phyloP scores from a whole-genome alignment of 2,888 invertebrate genomes.

The Saturnia japonica region DNA sequence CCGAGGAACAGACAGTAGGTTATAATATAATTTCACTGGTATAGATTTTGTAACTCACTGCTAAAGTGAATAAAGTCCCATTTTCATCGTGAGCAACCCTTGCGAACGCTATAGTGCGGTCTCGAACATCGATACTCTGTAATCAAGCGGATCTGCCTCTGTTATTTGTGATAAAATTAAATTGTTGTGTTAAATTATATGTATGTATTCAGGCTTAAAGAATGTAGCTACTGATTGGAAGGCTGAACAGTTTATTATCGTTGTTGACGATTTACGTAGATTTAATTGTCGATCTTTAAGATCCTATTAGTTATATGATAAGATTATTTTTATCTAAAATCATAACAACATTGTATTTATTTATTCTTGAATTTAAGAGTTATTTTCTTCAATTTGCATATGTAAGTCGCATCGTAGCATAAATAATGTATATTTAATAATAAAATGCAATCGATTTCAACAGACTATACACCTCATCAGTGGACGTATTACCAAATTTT shows the following conservation, averaged over 20 bases:
- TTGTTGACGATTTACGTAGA: not conserved
- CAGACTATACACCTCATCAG: no score
- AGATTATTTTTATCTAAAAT: no score
- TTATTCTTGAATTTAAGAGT: no score
- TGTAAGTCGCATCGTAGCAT: no score
- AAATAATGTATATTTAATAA: no score
- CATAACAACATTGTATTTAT: no score
- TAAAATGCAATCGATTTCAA: no score
- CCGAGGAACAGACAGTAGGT: conserved; percentile 37
- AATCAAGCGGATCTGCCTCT: conserved; percentile 41
- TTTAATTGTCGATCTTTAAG: no score
- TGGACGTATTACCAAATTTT: no score
- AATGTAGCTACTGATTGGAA: conserved; percentile 28
- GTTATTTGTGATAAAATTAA: conserved; percentile 43
- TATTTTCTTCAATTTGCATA: no score
- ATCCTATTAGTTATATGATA: no score
- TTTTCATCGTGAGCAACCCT: conserved; percentile 27
- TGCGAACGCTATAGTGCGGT: conserved; percentile 31
- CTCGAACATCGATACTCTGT: conserved; percentile 38
- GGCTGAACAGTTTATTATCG: not conserved
- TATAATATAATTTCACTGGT: conserved; percentile 26
- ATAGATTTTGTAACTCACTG: conserved; percentile 29
- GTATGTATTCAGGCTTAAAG: conserved; percentile 28
- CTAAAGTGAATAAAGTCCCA: conserved; percentile 30
- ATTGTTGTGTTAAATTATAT: conserved; percentile 38